phyloP scores from a whole-genome alignment of 2,113 vertebrate genomes.

The Peromyscus polionotus region DNA sequence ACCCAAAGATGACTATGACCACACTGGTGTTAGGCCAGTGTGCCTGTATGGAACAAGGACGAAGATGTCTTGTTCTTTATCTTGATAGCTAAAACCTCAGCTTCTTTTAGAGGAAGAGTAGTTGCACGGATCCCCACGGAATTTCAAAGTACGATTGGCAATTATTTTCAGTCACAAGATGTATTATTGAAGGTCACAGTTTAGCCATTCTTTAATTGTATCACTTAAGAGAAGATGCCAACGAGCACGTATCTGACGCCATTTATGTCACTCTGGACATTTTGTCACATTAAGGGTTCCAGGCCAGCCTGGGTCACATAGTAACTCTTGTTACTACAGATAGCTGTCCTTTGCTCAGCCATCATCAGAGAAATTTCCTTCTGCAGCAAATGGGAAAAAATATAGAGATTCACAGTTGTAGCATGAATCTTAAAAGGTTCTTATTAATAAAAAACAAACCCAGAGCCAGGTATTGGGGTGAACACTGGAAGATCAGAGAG shows the following conservation, averaged over 20 bases:
- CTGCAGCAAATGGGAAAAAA: background rate
- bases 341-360: background rate
- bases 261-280: background rate
- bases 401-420: background rate
- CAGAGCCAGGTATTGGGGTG: too few relatives aligned
- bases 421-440: too few relatives aligned
- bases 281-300: too few relatives aligned
- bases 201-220: background rate
- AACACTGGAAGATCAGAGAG: too few relatives aligned
- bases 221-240: background rate
- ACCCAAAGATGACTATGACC: background rate
- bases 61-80: background rate
- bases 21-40: background rate
- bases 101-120: background rate
- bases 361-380: background rate
- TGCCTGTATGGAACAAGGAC: background rate
- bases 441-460: too few relatives aligned
- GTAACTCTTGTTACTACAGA: too few relatives aligned
- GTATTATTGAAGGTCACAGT: background rate
- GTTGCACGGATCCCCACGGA: background rate
- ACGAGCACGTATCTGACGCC: background rate
- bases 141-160: background rate
- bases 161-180: constrained; percentile 16
- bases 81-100: background rate
- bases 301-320: background rate